A percentile compares a stretch with the other conserved stretches of the same genome.
phyloP scores from a whole-genome alignment of 2,888 invertebrate genomes.

The Callosobruchus maculatus region DNA sequence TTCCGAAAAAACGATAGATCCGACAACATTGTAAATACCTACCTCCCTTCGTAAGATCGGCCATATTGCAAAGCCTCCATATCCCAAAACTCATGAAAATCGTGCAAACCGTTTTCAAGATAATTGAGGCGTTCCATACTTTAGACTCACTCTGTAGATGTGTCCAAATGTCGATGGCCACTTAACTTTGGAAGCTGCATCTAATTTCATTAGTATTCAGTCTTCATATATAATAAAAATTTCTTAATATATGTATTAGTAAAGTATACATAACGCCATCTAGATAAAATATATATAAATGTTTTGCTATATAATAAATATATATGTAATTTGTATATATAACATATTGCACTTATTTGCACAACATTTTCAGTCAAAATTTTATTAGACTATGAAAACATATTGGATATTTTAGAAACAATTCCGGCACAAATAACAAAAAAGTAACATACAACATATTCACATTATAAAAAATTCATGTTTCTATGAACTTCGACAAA shows the following conservation, averaged over 20 bases:
- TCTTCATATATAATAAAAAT: not conserved
- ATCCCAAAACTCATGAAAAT: no score
- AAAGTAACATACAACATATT: not conserved
- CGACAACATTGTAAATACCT: no score
- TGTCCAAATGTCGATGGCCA: not conserved
- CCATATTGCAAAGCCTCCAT: no score
- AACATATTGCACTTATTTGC: not conserved
- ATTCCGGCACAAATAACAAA: not conserved
- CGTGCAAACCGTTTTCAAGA: no score
- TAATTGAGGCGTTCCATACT: no score
- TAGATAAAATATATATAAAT: not conserved
- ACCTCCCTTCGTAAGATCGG: no score
- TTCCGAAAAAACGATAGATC: no score
- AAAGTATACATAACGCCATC: not conserved
- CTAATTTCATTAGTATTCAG: not conserved
- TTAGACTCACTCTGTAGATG: not conserved
- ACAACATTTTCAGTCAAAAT: not conserved
- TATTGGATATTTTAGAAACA: not conserved
- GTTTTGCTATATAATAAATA: not conserved
- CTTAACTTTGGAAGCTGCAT: not conserved
- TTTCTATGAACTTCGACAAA: not conserved
- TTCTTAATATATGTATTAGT: not conserved
- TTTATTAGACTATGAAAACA: not conserved
- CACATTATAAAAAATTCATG: not conserved
- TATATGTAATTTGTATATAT: not conserved